A percentile compares a stretch with the other conserved stretches of the same genome.
Evolutionary conservation across 2,797 vertebrate species (phyloP).

Genomic region (Trachurus trachurus): DNA sequence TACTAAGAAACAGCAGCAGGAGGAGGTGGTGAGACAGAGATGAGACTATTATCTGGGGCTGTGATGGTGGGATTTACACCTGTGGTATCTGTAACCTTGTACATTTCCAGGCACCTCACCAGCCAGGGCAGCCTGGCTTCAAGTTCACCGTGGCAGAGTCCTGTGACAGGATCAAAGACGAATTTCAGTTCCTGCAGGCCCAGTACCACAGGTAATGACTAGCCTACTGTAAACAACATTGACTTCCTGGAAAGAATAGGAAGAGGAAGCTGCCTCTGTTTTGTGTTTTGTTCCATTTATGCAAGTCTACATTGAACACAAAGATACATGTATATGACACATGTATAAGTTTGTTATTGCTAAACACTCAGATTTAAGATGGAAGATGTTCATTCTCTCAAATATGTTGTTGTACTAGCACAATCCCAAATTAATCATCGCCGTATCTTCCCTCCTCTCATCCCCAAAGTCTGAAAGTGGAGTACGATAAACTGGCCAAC

Average conservation of each 20-base stretch:
- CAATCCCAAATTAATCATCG: not conserved
- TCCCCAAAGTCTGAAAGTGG: conserved; percentile 92
- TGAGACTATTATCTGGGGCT: conserved; percentile 32
- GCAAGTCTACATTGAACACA: not conserved
- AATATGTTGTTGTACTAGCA: not conserved
- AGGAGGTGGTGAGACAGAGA: not conserved
- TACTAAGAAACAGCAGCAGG: not conserved
- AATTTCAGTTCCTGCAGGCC: conserved; percentile 97
- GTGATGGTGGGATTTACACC: conserved; percentile 61
- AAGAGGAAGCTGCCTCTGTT: conserved; percentile 62
- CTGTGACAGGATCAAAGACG: conserved; percentile 96
- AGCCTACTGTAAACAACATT: conserved; percentile 31
- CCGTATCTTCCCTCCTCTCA: conserved; percentile 18
- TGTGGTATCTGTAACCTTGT: conserved; percentile 43
- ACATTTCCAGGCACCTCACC: conserved; percentile 92
- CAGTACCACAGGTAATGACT: conserved; percentile 95
- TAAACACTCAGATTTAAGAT: not conserved
- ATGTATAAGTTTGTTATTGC: not conserved
- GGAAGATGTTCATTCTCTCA: not conserved
- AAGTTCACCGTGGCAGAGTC: conserved; percentile 98
- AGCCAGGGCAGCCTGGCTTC: conserved; percentile 95
- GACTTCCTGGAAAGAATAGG: conserved; percentile 63
- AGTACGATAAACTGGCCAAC: conserved; percentile 96
- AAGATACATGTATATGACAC: too few species aligned
- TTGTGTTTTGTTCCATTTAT: conserved; percentile 38